These are phyloP conservation scores for Heterocephalus glaber DNA, from an alignment of 2,113 vertebrate species.

Conservation along the genomic window DNA sequence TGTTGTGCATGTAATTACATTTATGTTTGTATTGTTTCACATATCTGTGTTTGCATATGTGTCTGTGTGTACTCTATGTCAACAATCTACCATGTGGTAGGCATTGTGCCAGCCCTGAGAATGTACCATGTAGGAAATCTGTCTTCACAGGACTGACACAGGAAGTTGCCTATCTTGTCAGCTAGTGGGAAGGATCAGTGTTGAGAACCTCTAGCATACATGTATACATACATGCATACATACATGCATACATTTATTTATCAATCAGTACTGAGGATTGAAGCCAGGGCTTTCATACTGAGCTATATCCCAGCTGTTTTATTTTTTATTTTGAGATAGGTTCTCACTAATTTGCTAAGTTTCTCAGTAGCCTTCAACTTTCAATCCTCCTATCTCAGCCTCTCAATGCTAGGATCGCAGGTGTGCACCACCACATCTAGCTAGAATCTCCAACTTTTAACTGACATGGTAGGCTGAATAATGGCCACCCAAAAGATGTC, in stretches of 20 bases:
- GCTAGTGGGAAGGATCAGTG: neutral
- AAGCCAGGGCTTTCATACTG: neutral
- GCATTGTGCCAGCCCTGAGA: neutral
- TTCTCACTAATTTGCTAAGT: too few species aligned
- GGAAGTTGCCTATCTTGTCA: neutral
- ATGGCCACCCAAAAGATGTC: neutral
- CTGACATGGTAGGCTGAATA: neutral
- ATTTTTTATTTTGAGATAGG: neutral
- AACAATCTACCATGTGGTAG: neutral
- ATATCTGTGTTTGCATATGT: neutral
- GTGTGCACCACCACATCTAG: too few species aligned
- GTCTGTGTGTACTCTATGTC: neutral
- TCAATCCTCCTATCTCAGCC: too few species aligned
- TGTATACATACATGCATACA: too few species aligned
- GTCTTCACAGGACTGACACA: neutral
- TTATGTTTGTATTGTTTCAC: neutral
- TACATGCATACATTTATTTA: neutral
- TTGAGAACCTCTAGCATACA: neutral
- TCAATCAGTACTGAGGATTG: neutral
- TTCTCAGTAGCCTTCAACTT: too few species aligned
- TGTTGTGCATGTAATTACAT: neutral
- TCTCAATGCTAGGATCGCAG: too few species aligned
- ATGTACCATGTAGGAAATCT: rapidly evolving
- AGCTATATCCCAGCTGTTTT: neutral
- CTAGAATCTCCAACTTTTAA: neutral